These are phyloP conservation scores for Augochlorella aurata DNA, from an alignment of 2,888 invertebrate species.

Conservation along the genomic window DNA sequence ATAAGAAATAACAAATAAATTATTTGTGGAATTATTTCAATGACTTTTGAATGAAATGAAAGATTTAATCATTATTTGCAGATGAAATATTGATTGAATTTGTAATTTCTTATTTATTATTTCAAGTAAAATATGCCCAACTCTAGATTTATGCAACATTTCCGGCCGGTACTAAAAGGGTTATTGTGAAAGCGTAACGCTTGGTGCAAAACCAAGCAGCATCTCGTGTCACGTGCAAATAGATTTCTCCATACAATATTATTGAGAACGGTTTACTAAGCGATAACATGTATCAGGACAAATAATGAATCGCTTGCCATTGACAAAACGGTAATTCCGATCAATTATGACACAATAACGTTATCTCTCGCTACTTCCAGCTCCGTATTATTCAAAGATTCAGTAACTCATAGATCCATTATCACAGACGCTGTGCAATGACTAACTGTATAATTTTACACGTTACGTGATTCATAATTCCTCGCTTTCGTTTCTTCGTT, in stretches of 20 bases:
- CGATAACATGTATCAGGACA: not conserved
- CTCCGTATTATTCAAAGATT: not conserved
- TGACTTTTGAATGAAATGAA: too few species aligned
- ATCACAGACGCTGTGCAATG: not conserved
- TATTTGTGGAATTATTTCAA: too few species aligned
- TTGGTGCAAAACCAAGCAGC: too few species aligned
- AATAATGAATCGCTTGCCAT: not conserved
- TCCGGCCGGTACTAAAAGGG: too few species aligned
- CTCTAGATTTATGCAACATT: too few species aligned
- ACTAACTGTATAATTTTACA: slow-evolving; percentile 1
- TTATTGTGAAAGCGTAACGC: too few species aligned
- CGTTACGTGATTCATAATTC: not conserved
- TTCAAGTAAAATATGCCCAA: too few species aligned
- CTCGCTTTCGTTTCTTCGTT: not conserved
- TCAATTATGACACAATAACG: not conserved
- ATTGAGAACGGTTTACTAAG: not conserved
- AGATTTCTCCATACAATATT: not conserved
- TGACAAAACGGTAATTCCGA: not conserved
- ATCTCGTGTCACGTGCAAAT: not conserved
- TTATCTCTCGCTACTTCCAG: not conserved
- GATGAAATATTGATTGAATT: too few species aligned
- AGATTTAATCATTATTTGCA: too few species aligned
- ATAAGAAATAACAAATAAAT: too few species aligned
- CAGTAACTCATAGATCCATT: not conserved
- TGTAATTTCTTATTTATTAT: too few species aligned